Evolutionary conservation across 2,113 vertebrate genomes (phyloP), one percentile per base, ranked within the genome.

Genomic region (Onychostoma macrolepis): DNA sequence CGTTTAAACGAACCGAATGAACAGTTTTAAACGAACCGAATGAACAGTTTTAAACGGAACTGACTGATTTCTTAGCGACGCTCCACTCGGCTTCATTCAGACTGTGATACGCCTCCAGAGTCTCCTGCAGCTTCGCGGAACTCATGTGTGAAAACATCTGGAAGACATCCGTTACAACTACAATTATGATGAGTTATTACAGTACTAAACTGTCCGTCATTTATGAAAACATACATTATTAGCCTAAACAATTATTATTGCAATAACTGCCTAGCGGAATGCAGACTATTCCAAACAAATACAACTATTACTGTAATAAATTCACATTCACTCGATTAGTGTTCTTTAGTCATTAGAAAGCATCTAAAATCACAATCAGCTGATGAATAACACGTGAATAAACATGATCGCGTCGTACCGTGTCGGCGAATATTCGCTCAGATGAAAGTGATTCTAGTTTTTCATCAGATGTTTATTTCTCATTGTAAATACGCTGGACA

Each of bases 81-180:
- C 21, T 87, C 89, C 89, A 90, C 6, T 89, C 83, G 12, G 43
- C 17, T 15, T 86, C 80, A 6, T 72, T 53, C 41, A 90, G 80
- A 26, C 65, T 43, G 36, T 89, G 89, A 43, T 90, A 89, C 1
- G 86, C 87, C 11, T 87, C 36, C 0, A 90, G 80, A 6, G 84
- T 87, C 4, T 87, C 83, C 61, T 89, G 79, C 75, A 76, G 33
- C 69, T 87, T 75, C 86, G 8, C 50, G 38, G 85, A 4, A 17
- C 75, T 84, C 13, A 21, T 80, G 12, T 50, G 48, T 15, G 48
- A 4, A 50, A 50, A 15, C 89, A 90, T 90, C 78, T 80, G 21
- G n/a, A 80, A 6, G 13, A 50, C 48, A n/a, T n/a, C n/a, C n/a
- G n/a, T n/a, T n/a, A n/a, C n/a, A 50, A 15, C 4, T 15, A 15